These are phyloP conservation scores for Myotis findleyi DNA, from an alignment of 2,797 vertebrate genomes.

Conservation along the genomic window DNA sequence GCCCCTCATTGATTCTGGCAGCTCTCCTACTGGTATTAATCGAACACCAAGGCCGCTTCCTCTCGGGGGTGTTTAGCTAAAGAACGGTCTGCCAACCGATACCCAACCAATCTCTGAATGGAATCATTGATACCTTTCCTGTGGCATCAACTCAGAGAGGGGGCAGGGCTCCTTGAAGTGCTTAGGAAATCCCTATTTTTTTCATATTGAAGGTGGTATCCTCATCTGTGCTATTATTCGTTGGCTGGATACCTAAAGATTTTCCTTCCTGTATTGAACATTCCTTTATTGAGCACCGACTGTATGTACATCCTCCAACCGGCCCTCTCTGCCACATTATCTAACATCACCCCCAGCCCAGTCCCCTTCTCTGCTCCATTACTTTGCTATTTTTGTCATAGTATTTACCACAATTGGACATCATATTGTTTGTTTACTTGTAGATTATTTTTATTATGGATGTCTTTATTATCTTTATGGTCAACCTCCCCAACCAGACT, in stretches of 20 bases:
- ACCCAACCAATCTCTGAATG: conserved; percentile 42
- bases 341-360: neutral
- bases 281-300: neutral
- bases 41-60: neutral
- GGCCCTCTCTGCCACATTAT: accelerated
- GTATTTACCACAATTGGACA: neutral
- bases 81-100: neutral
- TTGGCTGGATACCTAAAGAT: neutral
- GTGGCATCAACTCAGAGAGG: neutral
- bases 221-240: neutral
- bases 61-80: neutral
- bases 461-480: neutral
- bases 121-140: neutral
- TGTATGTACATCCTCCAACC: neutral
- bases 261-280: neutral
- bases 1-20: neutral
- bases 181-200: neutral
- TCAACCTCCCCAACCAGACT: neutral
- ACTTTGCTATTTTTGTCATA: neutral
- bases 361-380: neutral
- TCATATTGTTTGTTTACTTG: neutral
- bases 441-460: neutral
- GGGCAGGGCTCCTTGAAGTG: neutral
- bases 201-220: neutral
- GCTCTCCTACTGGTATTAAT: neutral